Evolutionary conservation across 2,113 vertebrate genomes (phyloP), one percentile per base, ranked within the genome.

Genomic region (Pionites leucogaster): DNA sequence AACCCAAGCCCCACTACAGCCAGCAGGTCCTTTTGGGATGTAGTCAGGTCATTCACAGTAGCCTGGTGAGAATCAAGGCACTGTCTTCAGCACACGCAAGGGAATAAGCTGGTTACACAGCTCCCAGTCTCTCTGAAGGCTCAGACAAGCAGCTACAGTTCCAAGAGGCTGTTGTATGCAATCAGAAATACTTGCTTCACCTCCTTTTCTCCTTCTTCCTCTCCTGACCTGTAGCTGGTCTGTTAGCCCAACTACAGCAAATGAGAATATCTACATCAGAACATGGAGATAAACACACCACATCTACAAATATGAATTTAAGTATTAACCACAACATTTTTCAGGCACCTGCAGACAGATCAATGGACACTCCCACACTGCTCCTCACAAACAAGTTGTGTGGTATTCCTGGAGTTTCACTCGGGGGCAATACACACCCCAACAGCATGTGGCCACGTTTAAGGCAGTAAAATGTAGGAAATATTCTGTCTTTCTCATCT

Each of bases 371-470:
- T 64, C 46, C 47, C 2, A 1, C 1, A 0, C 52, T 7, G 44
- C 37, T 64, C 47, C 27, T n/a, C 68, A 52, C 75, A 29, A 85
- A 31, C 41, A 23, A 29, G 20, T 37, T 42, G 12, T 3, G 2
- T 70, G 42, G 2, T 23, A n/a, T 14, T 74, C 70, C 65, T 33
- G 20, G 33, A 41, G 50, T 2, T 8, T 39, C 78, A 7, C n/a
- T 18, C 1, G 0, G 0, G 50, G 60, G 37, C 3, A 4, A 13
- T 6, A 41, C 23, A 13, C 27, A 62, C 49, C 81, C 4, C 62
- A 46, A 35, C 33, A 44, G 69, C 31, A 68, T 0, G 1, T 11
- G 74, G 81, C 77, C 74, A 67, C 10, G 11, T 28, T 71, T 59
- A 31, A 78, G 50, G 59, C 22, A 27, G 25, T 23, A 63, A 77